These are phyloP conservation scores for Gymnoscelis rufifasciata DNA, from an alignment of 2,888 invertebrate species.

Conservation along the genomic window DNA sequence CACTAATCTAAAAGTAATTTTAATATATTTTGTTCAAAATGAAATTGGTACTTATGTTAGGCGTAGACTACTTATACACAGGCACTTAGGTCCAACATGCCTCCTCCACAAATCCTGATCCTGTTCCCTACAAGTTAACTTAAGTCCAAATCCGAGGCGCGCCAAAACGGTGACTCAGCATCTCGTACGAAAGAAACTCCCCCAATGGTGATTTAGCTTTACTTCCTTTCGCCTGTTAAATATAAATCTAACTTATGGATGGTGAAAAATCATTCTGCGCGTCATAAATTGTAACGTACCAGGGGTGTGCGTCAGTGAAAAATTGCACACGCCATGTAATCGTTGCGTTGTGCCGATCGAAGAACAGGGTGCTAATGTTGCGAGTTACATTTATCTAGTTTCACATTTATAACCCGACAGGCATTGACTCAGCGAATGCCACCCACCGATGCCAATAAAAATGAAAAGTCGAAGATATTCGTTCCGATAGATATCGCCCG, in stretches of 20 bases:
- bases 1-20: too few species aligned
- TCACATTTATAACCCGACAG: slow-evolving; percentile 60
- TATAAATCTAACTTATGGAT: slow-evolving; percentile 69
- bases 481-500: slow-evolving; percentile 26
- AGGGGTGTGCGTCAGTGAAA: slow-evolving; percentile 68
- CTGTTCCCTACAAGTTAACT: slow-evolving; percentile 8
- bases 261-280: slow-evolving; percentile 72
- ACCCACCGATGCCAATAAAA: slow-evolving; percentile 33
- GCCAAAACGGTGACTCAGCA: slow-evolving; percentile 41
- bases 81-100: background rate
- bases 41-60: too few species aligned
- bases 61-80: too few species aligned
- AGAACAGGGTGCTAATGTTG: slow-evolving; percentile 70
- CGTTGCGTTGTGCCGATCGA: slow-evolving; percentile 63
- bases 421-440: slow-evolving; percentile 40
- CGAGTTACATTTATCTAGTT: slow-evolving; percentile 67
- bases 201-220: slow-evolving; percentile 48
- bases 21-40: too few species aligned
- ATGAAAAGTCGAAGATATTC: slow-evolving; percentile 38
- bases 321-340: slow-evolving; percentile 68
- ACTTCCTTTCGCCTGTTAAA: slow-evolving; percentile 60
- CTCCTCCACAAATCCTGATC: slow-evolving; percentile 2
- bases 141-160: slow-evolving; percentile 23
- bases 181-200: slow-evolving; percentile 41
- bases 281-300: slow-evolving; percentile 65